phyloP scores from a whole-genome alignment of 2,888 invertebrate genomes.

The Pheosia gnoma region DNA sequence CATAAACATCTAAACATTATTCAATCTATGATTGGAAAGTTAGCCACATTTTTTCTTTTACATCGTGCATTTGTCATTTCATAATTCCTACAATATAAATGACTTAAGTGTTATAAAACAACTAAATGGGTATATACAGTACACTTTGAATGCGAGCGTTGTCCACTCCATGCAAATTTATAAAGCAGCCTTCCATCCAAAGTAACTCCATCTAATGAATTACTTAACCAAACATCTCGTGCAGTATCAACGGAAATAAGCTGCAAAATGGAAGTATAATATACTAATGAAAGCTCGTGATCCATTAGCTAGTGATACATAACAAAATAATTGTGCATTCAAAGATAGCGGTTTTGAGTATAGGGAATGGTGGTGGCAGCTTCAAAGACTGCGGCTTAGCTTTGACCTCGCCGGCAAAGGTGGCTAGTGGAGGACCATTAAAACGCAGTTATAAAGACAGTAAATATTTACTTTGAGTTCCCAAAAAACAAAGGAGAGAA shows the following conservation, averaged over 20 bases:
- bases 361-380: no score
- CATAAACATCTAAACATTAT: no score
- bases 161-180: constrained; percentile 35
- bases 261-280: constrained; percentile 36
- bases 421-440: no score
- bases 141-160: neutral
- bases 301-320: constrained; percentile 1
- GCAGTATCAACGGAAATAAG: constrained; percentile 29
- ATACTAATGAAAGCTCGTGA: constrained; percentile 28
- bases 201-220: constrained; percentile 31
- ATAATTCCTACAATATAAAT: neutral
- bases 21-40: no score
- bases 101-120: neutral
- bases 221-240: constrained; percentile 28
- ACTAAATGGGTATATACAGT: constrained; percentile 14
- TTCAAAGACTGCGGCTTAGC: no score
- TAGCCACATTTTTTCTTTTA: no score
- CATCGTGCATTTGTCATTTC: no score
- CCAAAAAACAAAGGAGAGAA: no score
- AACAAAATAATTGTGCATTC: constrained; percentile 7
- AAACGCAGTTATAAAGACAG: no score
- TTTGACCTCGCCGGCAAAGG: no score
- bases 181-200: constrained; percentile 24
- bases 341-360: neutral
- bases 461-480: no score